phyloP scores from a whole-genome alignment of 2,797 vertebrate genomes.

The Lagodon rhomboides region DNA sequence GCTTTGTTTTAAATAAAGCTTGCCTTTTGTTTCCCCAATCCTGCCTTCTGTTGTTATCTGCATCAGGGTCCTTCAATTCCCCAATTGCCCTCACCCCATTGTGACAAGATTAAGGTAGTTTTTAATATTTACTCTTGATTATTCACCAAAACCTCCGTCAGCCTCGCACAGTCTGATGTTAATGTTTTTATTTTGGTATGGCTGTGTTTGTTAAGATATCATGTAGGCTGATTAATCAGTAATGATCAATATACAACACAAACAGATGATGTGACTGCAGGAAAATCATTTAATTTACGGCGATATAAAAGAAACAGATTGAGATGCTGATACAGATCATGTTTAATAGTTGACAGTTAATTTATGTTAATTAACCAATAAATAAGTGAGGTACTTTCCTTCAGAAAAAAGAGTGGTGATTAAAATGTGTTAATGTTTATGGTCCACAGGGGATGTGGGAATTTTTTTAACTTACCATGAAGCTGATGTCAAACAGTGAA shows the following conservation, averaged over 20 bases:
- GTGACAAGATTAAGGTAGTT: conserved; percentile 34
- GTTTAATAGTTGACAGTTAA: too few species aligned
- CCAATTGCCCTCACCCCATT: too few species aligned
- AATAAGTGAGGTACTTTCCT: too few species aligned
- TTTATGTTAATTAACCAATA: too few species aligned
- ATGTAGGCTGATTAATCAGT: background rate
- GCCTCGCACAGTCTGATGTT: background rate
- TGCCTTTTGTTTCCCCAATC: too few species aligned
- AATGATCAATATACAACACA: background rate
- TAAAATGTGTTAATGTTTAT: too few species aligned
- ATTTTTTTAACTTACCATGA: conserved; percentile 42
- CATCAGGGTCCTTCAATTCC: too few species aligned
- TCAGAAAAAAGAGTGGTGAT: too few species aligned
- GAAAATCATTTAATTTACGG: background rate
- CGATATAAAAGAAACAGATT: background rate
- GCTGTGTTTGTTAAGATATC: background rate
- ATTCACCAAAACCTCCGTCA: background rate
- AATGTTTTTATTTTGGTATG: background rate
- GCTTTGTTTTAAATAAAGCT: too few species aligned
- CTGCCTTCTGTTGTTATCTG: too few species aligned
- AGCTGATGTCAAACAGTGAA: background rate
- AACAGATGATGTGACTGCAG: too few species aligned
- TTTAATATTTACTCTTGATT: conserved; percentile 5
- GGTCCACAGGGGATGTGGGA: conserved; percentile 18
- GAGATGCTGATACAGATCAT: too few species aligned